Base-by-base conservation (phyloP, 1,140 invertebrate species). In the Whitmania pigra region DNA sequence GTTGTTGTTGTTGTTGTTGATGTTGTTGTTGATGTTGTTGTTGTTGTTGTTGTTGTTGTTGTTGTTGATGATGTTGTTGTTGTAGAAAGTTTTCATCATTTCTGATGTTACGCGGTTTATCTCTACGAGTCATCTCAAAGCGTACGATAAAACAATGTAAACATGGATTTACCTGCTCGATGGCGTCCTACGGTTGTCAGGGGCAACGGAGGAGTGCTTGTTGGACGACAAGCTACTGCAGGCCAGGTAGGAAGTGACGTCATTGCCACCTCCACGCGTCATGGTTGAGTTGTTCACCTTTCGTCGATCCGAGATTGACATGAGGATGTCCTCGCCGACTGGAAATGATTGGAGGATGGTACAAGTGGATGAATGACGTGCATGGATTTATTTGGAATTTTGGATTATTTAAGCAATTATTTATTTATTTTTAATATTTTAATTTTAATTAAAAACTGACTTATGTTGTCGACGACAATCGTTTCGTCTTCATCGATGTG, bases 391-490 rank as follows among this genome's bases (percentile, higher is more conserved):
- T 36, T 36, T 36, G 15, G 43, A 49, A 49, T 49, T 49, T 49
- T 11, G 13, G 13, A 49, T 49, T 3, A 49, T 49, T 49, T 49
- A 49, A 49, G 13, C 9, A 17, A 49, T 49, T 49, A 15, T 49
- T 49, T 49, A 49, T 7, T 5, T 15, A 49, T 15, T 11, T 49
- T 49, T 0, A 49, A 49, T 49, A 49, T 25, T 7, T 4, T 15
- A 63, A 17, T 60, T 60, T 63, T 1, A 7, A 63, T n/a, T n/a
- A 13, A 49, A 63, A 7, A 18, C 69, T 27, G 49, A 70, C 69
- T 49, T 22, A 53, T 68, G 70, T 72, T 72, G 29, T 74, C 73
- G 18, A 53, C 67, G 43, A 73, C 73, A 40, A 71, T 57, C 53
- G 54, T 68, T n/a, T 60, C 36, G 22, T 73, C 57, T 17, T 72